phyloP scores from a whole-genome alignment of 2,888 invertebrate species.

The Elmis aenea region DNA sequence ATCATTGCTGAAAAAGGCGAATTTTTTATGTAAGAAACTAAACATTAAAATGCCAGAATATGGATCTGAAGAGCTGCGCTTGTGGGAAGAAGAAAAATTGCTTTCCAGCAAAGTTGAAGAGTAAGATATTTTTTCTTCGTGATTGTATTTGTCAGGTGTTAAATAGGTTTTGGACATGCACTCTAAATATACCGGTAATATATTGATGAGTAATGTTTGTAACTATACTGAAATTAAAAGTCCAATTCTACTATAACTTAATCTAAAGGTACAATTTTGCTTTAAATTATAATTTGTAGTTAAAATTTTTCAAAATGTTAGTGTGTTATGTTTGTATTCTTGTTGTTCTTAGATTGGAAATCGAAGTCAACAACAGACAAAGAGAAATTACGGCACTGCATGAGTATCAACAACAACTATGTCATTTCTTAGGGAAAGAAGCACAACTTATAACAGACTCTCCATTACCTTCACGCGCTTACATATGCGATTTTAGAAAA shows the following conservation, averaged over 20 bases:
- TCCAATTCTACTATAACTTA: no score
- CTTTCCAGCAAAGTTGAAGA: conserved; percentile 26
- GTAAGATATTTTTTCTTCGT: conserved; percentile 19
- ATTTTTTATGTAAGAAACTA: conserved; percentile 27
- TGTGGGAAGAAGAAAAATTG: conserved; percentile 27
- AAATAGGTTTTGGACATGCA: no score
- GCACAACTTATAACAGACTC: conserved; percentile 49
- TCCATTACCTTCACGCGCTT: conserved; percentile 57
- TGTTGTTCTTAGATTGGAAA: conserved; percentile 48
- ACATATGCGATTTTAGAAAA: conserved; percentile 54
- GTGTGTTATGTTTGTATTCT: no score
- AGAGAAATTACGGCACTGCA: conserved; percentile 48
- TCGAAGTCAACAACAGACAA: conserved; percentile 47
- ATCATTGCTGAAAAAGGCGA: conserved; percentile 25
- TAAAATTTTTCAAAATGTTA: no score
- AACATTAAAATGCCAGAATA: conserved; percentile 28
- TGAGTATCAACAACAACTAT: conserved; percentile 53
- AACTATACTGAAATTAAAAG: no score
- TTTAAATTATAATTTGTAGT: no score
- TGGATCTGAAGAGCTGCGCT: conserved; percentile 27
- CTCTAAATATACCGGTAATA: no score
- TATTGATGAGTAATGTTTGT: no score
- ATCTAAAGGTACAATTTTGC: no score
- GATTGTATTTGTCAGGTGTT: no score
- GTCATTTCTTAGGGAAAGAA: conserved; percentile 52